Evolutionary conservation across 1,140 invertebrate genomes (phyloP).

Genomic region (Papilio helenus): DNA sequence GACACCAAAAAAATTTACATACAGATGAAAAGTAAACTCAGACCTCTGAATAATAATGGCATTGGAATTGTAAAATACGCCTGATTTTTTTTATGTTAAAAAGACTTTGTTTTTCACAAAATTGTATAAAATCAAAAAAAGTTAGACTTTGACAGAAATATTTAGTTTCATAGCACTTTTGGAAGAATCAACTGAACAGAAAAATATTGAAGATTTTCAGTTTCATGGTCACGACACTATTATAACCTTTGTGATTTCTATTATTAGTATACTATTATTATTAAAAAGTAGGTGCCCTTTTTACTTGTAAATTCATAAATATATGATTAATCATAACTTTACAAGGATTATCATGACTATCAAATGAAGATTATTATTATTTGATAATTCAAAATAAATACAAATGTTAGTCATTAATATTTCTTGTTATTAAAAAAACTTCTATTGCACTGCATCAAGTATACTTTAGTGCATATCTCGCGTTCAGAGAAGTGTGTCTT

Average conservation of each 20-base stretch:
- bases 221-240: neutral
- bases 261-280: neutral
- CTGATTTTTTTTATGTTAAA: conserved; percentile 12
- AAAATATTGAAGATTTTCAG: neutral
- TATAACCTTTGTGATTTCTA: neutral
- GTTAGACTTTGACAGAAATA: neutral
- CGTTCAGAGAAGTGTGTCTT: neutral
- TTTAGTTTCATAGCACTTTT: neutral
- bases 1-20: conserved; percentile 33
- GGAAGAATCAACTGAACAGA: neutral
- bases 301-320: neutral
- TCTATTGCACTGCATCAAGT: neutral
- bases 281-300: neutral
- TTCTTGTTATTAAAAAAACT: neutral
- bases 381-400: neutral
- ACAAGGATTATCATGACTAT: neutral
- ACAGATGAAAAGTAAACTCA: conserved; percentile 38
- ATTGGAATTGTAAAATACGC: conserved; percentile 34
- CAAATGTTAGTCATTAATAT: neutral
- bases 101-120: conserved; percentile 12
- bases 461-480: neutral
- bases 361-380: neutral
- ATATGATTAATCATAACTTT: neutral
- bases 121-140: conserved; percentile 35
- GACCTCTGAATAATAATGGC: conserved; percentile 37